phyloP scores from a whole-genome alignment of 2,888 invertebrate genomes.

The Chrysomela aeneicollis region DNA sequence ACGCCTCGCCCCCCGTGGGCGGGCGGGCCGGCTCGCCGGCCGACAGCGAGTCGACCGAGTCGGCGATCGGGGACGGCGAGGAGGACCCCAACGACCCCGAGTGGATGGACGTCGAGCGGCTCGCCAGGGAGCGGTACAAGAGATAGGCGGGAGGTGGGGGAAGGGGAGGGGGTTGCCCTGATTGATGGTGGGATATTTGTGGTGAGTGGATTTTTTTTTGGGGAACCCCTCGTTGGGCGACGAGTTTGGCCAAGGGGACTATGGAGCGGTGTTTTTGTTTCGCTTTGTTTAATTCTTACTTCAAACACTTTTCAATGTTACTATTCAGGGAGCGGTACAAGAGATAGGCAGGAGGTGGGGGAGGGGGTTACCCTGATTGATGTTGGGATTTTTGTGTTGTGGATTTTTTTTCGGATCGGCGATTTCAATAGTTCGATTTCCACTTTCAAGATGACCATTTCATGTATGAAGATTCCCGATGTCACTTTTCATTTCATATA shows the following conservation, averaged over 20 bases:
- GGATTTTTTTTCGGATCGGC: too few relatives aligned
- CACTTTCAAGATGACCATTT: too few relatives aligned
- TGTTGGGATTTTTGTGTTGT: neutral
- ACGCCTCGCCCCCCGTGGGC: neutral
- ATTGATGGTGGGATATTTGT: neutral
- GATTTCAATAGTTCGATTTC: too few relatives aligned
- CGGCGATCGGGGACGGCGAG: constrained; percentile 71
- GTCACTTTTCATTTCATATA: too few relatives aligned
- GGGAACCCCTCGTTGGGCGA: too few relatives aligned
- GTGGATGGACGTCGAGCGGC: constrained; percentile 69
- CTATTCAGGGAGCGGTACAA: constrained; percentile 57
- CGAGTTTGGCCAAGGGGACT: too few relatives aligned
- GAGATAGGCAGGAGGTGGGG: constrained; percentile 49
- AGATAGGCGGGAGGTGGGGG: constrained; percentile 47
- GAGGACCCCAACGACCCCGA: constrained; percentile 89
- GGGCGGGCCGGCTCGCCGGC: constrained; percentile 23
- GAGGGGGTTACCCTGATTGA: constrained; percentile 19
- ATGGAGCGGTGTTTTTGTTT: too few relatives aligned
- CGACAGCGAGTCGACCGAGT: constrained; percentile 65
- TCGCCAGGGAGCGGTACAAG: constrained; percentile 56
- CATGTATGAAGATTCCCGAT: too few relatives aligned
- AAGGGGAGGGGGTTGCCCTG: constrained; percentile 21
- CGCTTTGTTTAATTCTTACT: too few relatives aligned
- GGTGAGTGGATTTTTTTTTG: neutral
- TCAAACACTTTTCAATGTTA: too few relatives aligned